These are phyloP conservation scores for Eupithecia tripunctaria DNA, from an alignment of 2,888 invertebrate species.

Conservation along the genomic window DNA sequence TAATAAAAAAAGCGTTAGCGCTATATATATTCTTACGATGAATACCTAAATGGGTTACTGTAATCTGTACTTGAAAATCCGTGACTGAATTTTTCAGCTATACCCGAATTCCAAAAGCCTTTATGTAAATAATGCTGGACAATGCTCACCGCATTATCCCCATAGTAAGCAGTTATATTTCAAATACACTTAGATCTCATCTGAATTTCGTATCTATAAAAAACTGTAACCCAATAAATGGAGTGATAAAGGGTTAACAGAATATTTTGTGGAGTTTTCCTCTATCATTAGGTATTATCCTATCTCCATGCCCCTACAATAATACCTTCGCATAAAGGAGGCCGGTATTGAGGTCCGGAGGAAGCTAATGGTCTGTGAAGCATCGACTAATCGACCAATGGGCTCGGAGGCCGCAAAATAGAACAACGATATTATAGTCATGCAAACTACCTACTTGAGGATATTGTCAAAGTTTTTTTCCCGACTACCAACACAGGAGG, in stretches of 20 bases:
- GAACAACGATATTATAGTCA: background rate
- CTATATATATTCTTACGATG: too few relatives aligned
- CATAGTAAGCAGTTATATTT: too few relatives aligned
- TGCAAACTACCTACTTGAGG: background rate
- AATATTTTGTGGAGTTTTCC: constrained; percentile 6
- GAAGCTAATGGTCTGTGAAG: constrained; percentile 46
- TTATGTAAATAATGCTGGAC: too few relatives aligned
- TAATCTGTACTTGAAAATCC: too few relatives aligned
- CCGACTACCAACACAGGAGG: too few relatives aligned
- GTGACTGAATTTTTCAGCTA: too few relatives aligned
- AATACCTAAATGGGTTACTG: too few relatives aligned
- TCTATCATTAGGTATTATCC: background rate
- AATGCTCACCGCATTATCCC: too few relatives aligned
- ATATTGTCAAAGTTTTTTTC: background rate
- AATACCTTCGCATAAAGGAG: constrained; percentile 15
- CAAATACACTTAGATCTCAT: background rate
- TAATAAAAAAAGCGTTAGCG: too few relatives aligned
- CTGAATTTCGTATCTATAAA: background rate
- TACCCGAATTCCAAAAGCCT: too few relatives aligned
- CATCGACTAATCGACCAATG: constrained; percentile 41
- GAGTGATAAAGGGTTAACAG: constrained; percentile 5
- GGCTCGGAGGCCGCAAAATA: background rate
- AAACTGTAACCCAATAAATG: background rate
- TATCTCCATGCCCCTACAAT: constrained; percentile 17
- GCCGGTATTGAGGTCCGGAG: constrained; percentile 35